These are phyloP conservation scores for Oryzias javanicus DNA, from an alignment of 2,113 vertebrate genomes.

Conservation along the genomic window DNA sequence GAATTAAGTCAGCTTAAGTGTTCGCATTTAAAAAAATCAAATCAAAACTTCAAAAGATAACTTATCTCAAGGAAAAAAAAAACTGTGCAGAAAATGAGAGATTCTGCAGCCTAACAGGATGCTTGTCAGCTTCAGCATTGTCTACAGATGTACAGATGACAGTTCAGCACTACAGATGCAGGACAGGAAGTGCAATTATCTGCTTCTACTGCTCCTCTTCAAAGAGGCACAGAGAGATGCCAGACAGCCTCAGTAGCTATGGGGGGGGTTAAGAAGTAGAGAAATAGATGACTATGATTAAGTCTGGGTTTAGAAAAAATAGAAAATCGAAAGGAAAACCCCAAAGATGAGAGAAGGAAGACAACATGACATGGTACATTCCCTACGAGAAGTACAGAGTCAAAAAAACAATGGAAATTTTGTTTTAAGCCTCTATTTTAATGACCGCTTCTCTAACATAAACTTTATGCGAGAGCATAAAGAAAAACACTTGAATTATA, in stretches of 20 bases:
- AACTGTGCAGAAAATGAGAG: neutral
- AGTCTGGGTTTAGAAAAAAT: conserved; percentile 30
- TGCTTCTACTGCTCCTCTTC: conserved; percentile 63
- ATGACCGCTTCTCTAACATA: conserved; percentile 44
- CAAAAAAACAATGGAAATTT: conserved; percentile 17
- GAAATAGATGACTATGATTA: conserved; percentile 34
- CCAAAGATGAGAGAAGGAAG: conserved; percentile 1
- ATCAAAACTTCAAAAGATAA: neutral
- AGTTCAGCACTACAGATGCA: conserved; percentile 58
- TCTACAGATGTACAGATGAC: conserved; percentile 56
- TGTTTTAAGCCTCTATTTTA: too few relatives aligned
- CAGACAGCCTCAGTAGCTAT: conserved; percentile 51
- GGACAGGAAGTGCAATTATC: conserved; percentile 76
- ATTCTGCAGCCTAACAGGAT: neutral
- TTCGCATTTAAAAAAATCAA: neutral
- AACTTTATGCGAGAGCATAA: conserved; percentile 18
- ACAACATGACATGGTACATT: conserved; percentile 33
- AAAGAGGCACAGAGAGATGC: conserved; percentile 48
- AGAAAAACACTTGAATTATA: conserved; percentile 7
- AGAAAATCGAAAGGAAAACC: conserved; percentile 22
- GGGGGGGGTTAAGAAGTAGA: neutral
- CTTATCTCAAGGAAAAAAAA: too few relatives aligned
- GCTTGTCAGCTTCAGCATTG: conserved; percentile 35
- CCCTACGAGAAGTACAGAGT: conserved; percentile 35
- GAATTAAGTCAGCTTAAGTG: conserved; percentile 4